A percentile compares a stretch with the other conserved stretches of the same genome.
phyloP scores from a whole-genome alignment of 2,797 vertebrate genomes.

The Hipposideros larvatus region DNA sequence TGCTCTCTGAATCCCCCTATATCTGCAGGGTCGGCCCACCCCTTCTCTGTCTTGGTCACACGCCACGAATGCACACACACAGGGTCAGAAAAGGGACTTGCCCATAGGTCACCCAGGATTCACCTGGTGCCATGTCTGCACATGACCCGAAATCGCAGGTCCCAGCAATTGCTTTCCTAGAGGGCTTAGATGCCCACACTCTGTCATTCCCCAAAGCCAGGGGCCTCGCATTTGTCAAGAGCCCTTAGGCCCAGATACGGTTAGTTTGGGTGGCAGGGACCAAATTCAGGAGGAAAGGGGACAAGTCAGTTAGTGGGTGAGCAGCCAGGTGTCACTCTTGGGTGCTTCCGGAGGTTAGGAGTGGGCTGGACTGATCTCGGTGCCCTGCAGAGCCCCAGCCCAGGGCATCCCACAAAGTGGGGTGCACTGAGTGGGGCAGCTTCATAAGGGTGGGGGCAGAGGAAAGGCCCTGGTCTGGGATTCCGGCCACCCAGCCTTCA shows the following conservation, averaged over 20 bases:
- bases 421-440: not conserved
- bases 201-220: not conserved
- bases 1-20: not conserved
- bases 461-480: not conserved
- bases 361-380: not conserved
- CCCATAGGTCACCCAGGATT: not conserved
- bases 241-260: not conserved
- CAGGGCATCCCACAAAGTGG: too few species aligned
- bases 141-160: accelerated
- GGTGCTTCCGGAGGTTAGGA: not conserved
- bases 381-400: not conserved
- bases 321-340: too few species aligned
- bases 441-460: not conserved
- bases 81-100: not conserved
- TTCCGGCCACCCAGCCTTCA: accelerated
- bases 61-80: not conserved
- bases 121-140: not conserved
- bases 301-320: not conserved
- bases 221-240: not conserved
- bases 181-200: not conserved
- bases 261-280: not conserved
- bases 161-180: not conserved
- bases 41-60: not conserved
- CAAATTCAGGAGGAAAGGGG: not conserved
- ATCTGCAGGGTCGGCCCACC: not conserved